Evolutionary conservation across 2,888 invertebrate genomes (phyloP).

Genomic region (Dolomedes plantarius): DNA sequence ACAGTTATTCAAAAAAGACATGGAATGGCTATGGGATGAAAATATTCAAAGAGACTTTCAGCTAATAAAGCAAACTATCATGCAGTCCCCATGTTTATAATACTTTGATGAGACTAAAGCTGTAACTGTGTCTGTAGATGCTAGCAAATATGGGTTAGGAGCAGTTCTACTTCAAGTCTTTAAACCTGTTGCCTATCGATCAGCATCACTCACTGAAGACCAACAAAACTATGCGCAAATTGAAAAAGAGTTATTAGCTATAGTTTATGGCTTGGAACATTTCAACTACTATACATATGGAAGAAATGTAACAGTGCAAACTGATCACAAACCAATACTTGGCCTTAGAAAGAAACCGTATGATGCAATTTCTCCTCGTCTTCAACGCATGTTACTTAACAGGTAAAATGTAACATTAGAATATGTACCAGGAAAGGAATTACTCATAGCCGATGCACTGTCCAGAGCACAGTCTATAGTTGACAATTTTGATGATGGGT

Average conservation of each 20-base stretch:
- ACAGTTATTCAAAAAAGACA: too few species aligned
- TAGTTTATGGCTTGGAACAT: slow-evolving; percentile 13
- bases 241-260: slow-evolving; percentile 44
- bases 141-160: not conserved
- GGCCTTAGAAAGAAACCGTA: slow-evolving; percentile 2
- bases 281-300: slow-evolving; percentile 38
- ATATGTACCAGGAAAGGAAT: too few species aligned
- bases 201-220: slow-evolving; percentile 26
- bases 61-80: too few species aligned
- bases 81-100: slow-evolving; percentile 37
- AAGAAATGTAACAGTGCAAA: slow-evolving; percentile 9
- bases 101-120: slow-evolving; percentile 32
- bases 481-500: too few species aligned
- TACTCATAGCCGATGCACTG: too few species aligned
- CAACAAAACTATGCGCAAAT: slow-evolving; percentile 49
- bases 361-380: slow-evolving; percentile 4
- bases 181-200: slow-evolving; percentile 27
- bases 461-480: too few species aligned
- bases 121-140: slow-evolving; percentile 28
- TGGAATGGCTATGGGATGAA: too few species aligned
- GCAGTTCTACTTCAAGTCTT: slow-evolving; percentile 35
- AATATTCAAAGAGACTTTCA: too few species aligned
- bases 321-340: slow-evolving; percentile 43
- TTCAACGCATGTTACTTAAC: slow-evolving; percentile 16
- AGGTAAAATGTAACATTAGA: too few species aligned